Base-by-base conservation (phyloP, 2,113 vertebrate genomes). In the Petromus typicus region DNA sequence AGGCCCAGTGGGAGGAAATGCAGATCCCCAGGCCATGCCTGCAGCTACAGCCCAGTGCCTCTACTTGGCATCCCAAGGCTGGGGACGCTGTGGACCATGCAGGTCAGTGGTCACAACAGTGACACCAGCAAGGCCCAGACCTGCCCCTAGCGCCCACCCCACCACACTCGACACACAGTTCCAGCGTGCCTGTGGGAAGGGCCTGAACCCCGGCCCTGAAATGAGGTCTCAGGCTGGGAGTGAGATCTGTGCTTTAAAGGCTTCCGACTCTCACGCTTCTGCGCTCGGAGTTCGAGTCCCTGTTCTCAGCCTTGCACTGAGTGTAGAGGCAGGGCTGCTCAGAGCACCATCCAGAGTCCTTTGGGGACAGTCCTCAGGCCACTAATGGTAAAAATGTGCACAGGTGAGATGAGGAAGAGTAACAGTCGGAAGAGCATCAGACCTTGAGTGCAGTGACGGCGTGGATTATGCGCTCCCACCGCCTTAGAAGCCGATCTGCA, bases 381-480 rank as follows among this genome's bases (percentile, higher is more conserved):
- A 63, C 37, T 86, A 25, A 14, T 27, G 80, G n/a, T 54, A n/a
- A 78, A 75, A 84, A 94, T 7, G 7, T 27, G 45, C 30, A 3
- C n/a, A 57, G 37, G 43, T 14, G 43, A 27, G 23, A 45, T 17
- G 10, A 3, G 18, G 37, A 7, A 76, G 32, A 79, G 75, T n/a
- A 78, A 63, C 20, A 37, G 3, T 32, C 79, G 92, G 34, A 66
- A 40, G 17, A 20, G 32, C 22, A 4, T 48, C 43, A 59, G 64
- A 76, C 32, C 48, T 92, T 76, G n/a, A 76, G n/a, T 79, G 20
- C 86, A 89, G 37, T 37, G 23, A 40, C 75, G 34, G 86, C 61
- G 64, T 85, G 57, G 90, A 84, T 94, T 86, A 89, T 93, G 94
- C 87, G 3, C 56, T 48, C 84, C 67, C 30, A 22, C 51, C 90